Conservation (phyloP, 1,140 invertebrate species). For the Drosophila cardini region DNA sequence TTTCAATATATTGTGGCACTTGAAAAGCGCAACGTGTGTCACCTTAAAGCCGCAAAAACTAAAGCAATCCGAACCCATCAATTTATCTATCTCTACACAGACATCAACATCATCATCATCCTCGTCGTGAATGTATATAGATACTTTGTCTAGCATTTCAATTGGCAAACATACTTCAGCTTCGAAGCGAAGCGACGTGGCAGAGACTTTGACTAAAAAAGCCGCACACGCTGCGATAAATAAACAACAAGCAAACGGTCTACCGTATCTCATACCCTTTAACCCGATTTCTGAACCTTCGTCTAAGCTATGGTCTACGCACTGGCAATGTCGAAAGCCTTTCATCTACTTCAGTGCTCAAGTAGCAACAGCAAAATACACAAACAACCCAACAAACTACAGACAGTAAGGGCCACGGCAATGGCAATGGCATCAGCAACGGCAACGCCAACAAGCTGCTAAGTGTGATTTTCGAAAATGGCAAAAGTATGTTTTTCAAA, state of each 20-base stretch:
- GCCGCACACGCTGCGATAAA: constrained; percentile 72
- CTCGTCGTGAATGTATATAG: constrained; percentile 59
- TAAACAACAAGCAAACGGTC: constrained; percentile 58
- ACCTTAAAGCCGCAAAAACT: constrained; percentile 43
- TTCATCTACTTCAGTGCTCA: constrained; percentile 77
- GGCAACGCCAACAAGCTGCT: constrained; percentile 34
- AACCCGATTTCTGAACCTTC: constrained; percentile 14
- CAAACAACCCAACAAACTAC: constrained; percentile 52
- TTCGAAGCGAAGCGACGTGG: constrained; percentile 58
- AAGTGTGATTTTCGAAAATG: constrained; percentile 83
- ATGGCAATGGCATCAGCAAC: constrained; percentile 25
- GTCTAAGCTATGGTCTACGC: constrained; percentile 30
- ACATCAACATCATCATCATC: constrained; percentile 54
- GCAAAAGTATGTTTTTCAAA: constrained; percentile 82
- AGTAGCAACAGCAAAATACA: constrained; percentile 77
- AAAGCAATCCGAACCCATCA: constrained; percentile 13
- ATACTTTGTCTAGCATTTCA: constrained; percentile 84
- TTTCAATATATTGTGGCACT: neutral
- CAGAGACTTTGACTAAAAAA: constrained; percentile 56
- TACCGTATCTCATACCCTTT: neutral
- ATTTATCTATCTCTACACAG: constrained; percentile 38
- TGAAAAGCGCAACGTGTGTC: constrained; percentile 32
- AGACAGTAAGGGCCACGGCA: constrained; percentile 18
- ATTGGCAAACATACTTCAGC: constrained; percentile 79
- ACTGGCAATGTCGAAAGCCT: constrained; percentile 60